Percentiles rank a stretch among this genome's conserved stretches.
phyloP scores from a whole-genome alignment of 2,113 vertebrate species.

The Corythoichthys haematopterus region DNA sequence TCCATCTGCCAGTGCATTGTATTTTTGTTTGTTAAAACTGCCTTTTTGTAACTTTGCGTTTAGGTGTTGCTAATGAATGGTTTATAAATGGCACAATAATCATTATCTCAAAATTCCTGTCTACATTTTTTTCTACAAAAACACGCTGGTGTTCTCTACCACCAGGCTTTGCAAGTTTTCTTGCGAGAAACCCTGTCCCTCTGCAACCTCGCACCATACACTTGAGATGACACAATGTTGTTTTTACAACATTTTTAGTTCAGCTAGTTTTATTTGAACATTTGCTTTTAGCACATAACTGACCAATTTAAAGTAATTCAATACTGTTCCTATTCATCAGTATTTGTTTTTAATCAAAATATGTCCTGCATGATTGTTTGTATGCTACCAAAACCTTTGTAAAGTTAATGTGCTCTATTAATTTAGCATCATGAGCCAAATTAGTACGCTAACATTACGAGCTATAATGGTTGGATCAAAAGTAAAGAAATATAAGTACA shows the following conservation, averaged over 20 bases:
- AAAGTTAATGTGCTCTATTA: not conserved
- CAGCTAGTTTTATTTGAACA: conserved; percentile 1
- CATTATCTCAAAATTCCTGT: not conserved
- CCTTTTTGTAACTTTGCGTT: too few relatives aligned
- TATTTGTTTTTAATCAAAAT: not conserved
- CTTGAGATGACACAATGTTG: not conserved
- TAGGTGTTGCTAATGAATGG: too few relatives aligned
- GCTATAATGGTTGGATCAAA: not conserved
- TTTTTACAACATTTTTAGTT: not conserved
- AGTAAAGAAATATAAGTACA: not conserved
- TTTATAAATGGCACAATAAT: too few relatives aligned
- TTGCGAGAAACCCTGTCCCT: not conserved
- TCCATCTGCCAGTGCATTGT: too few relatives aligned
- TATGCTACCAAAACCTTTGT: not conserved
- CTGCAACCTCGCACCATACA: not conserved
- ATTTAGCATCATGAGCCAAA: not conserved
- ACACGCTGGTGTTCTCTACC: too few relatives aligned
- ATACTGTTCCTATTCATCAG: not conserved
- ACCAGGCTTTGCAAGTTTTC: too few relatives aligned
- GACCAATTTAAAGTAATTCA: not conserved
- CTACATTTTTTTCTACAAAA: too few relatives aligned
- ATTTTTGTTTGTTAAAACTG: too few relatives aligned
- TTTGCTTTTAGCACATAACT: not conserved
- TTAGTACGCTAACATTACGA: not conserved
- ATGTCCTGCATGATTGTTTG: not conserved